Evolutionary conservation across 2,113 vertebrate genomes (phyloP).

Genomic region (Actenoides hombroni): DNA sequence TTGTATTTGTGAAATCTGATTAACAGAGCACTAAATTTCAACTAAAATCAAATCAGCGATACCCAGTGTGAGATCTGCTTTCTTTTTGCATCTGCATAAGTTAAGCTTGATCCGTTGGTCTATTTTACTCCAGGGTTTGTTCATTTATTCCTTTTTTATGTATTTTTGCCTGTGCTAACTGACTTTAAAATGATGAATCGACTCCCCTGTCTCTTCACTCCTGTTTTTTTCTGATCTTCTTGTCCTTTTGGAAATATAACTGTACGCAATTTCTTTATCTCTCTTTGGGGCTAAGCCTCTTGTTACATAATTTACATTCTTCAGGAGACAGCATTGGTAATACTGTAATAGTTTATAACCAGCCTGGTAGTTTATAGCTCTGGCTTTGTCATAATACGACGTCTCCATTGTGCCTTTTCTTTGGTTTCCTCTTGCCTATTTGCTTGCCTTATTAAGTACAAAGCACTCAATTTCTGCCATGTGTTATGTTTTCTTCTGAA

Average conservation of each 20-base stretch:
- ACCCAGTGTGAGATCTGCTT: not conserved
- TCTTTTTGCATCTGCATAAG: not conserved
- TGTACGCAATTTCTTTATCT: slow-evolving; percentile 28
- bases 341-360: slow-evolving; percentile 25
- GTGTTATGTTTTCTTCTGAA: slow-evolving; percentile 44
- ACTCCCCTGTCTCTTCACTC: not conserved
- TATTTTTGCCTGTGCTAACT: not conserved
- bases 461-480: slow-evolving; percentile 11
- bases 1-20: not conserved
- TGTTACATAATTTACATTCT: slow-evolving; percentile 22
- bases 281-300: not conserved
- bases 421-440: slow-evolving; percentile 40
- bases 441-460: slow-evolving; percentile 52
- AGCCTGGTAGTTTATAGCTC: slow-evolving; percentile 4
- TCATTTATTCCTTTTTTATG: not conserved
- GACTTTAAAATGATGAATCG: not conserved
- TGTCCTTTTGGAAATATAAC: slow-evolving; percentile 13
- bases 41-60: slow-evolving; percentile 8
- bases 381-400: slow-evolving; percentile 36
- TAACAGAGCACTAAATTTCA: not conserved
- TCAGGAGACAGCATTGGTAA: not conserved
- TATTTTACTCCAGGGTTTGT: not conserved
- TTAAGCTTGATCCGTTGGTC: not conserved
- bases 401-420: slow-evolving; percentile 10
- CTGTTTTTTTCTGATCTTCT: not conserved